phyloP scores from a whole-genome alignment of 2,113 vertebrate species.

The Bufo gargarizans region DNA sequence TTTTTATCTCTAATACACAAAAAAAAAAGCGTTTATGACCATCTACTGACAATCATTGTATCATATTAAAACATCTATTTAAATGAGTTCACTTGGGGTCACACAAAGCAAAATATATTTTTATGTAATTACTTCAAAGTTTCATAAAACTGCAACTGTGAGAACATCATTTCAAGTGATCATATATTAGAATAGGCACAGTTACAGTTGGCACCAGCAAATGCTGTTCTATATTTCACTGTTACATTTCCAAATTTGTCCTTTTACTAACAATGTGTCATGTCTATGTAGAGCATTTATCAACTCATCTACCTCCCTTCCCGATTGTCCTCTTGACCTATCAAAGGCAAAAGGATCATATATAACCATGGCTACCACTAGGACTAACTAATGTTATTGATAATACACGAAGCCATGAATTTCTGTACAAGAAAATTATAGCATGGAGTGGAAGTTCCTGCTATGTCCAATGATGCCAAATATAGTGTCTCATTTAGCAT shows the following conservation, averaged over 20 bases:
- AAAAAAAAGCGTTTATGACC: background rate
- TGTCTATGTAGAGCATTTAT: background rate
- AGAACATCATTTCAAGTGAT: background rate
- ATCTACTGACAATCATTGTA: background rate
- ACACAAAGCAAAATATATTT: background rate
- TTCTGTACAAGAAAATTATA: background rate
- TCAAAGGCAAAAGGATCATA: no score
- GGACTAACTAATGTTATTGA: no score
- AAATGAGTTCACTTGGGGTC: background rate
- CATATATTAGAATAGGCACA: background rate
- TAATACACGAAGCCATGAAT: background rate
- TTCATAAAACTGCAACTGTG: background rate
- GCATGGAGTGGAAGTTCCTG: background rate
- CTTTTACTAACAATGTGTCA: no score
- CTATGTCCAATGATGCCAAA: no score
- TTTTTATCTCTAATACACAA: background rate
- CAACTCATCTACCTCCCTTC: background rate
- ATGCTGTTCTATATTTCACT: background rate
- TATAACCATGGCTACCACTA: no score
- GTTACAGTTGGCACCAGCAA: background rate
- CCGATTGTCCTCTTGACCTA: background rate
- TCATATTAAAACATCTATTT: background rate
- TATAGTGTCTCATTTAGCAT: background rate
- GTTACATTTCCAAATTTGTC: no score
- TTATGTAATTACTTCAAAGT: background rate